Evolutionary conservation across 92 coral and sea anemone genomes (phyloP).

Genomic region (Phenganax stokvisi): DNA sequence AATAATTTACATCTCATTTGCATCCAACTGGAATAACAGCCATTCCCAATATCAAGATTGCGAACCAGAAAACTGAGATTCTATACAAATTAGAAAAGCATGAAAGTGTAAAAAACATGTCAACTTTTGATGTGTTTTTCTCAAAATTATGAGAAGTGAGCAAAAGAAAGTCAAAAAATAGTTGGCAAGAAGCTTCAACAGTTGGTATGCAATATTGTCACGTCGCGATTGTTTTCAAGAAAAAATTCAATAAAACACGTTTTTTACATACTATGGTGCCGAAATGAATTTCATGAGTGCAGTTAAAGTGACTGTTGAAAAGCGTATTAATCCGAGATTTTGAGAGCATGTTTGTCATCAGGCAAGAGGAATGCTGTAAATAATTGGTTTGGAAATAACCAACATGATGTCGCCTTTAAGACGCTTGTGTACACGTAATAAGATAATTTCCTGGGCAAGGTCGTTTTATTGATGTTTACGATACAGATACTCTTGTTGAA

Average conservation of each 20-base stretch:
- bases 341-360: slow-evolving; percentile 7
- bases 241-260: not conserved
- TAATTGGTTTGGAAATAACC: not conserved
- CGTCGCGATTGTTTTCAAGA: not conserved
- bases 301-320: not conserved
- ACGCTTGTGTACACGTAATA: not conserved
- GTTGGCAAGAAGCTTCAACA: no score
- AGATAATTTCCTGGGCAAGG: not conserved
- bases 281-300: not conserved
- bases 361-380: not conserved
- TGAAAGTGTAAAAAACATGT: no score
- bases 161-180: no score
- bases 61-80: no score
- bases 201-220: no score
- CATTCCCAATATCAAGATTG: no score
- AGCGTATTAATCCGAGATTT: not conserved
- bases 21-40: no score
- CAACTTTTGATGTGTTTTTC: no score
- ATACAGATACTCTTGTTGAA: not conserved
- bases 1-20: no score
- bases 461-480: not conserved
- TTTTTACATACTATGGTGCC: not conserved
- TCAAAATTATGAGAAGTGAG: no score
- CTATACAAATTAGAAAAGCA: no score
- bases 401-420: not conserved